These are phyloP conservation scores for Phyllotis vaccarum DNA, from an alignment of 2,797 vertebrate genomes.

Conservation along the genomic window DNA sequence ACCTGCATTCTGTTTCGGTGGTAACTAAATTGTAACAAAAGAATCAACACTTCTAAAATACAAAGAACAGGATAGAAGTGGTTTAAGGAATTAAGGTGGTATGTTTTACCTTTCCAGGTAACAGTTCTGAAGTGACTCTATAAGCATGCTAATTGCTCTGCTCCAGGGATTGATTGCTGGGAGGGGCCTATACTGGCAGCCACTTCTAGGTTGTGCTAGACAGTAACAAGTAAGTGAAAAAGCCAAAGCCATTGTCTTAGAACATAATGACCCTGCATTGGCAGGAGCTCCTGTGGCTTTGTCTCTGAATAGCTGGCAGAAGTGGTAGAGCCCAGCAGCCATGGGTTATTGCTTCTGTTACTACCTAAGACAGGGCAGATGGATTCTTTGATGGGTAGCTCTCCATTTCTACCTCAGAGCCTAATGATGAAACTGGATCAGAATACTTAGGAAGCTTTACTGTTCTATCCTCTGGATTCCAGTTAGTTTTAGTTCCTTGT, in stretches of 20 bases:
- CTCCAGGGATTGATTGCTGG: slow-evolving; percentile 22
- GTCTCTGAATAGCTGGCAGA: not conserved
- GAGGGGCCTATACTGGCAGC: not conserved
- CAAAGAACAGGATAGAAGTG: not conserved
- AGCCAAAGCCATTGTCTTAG: not conserved
- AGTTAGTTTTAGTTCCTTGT: slow-evolving; percentile 45
- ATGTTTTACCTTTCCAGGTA: slow-evolving; percentile 41
- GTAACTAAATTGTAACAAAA: slow-evolving; percentile 29
- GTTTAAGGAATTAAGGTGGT: not conserved
- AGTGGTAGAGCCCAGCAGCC: not conserved
- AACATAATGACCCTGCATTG: not conserved
- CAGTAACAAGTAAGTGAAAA: not conserved
- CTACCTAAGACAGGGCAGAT: not conserved
- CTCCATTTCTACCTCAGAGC: not conserved
- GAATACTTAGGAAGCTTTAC: not conserved
- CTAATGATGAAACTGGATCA: not conserved
- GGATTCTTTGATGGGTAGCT: slow-evolving; percentile 1
- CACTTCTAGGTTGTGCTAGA: slow-evolving; percentile 21
- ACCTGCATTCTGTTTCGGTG: not conserved
- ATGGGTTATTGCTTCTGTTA: not conserved
- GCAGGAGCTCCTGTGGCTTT: not conserved
- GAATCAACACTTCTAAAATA: not conserved
- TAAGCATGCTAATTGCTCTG: not conserved
- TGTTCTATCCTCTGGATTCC: not conserved
- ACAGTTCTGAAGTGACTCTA: not conserved